Conservation (phyloP, 2,797 vertebrate genomes). For the Crenichthys baileyi region DNA sequence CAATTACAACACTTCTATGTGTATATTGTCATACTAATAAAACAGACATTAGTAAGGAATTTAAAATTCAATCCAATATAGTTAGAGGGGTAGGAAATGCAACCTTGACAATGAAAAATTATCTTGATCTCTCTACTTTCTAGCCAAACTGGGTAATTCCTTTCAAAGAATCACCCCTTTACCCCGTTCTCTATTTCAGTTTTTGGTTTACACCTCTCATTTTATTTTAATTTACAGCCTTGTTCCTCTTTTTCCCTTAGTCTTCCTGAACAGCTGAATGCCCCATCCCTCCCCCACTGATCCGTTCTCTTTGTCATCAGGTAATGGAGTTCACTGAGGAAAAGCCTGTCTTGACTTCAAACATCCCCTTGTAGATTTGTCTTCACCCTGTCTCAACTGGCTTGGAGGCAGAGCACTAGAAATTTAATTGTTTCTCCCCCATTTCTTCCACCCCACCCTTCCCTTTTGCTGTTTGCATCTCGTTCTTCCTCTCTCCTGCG, state of each 20-base stretch:
- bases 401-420: conserved; percentile 49
- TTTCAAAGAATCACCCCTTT: conserved; percentile 38
- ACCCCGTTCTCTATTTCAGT: conserved; percentile 38
- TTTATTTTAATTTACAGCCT: conserved; percentile 69
- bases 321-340: conserved; percentile 67
- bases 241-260: conserved; percentile 44
- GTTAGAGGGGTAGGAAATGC: conserved; percentile 39
- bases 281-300: conserved; percentile 19
- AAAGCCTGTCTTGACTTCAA: conserved; percentile 79
- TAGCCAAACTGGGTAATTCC: conserved; percentile 21
- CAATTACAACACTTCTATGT: conserved; percentile 53
- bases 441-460: conserved; percentile 16
- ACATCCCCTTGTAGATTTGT: conserved; percentile 69
- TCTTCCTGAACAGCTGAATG: conserved; percentile 26
- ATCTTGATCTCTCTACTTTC: conserved; percentile 13
- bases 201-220: conserved; percentile 34
- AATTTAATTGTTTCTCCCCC: conserved; percentile 42
- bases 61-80: conserved; percentile 60
- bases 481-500: conserved; percentile 25
- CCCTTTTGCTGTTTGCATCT: conserved; percentile 34
- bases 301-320: conserved; percentile 64
- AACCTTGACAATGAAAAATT: conserved; percentile 41
- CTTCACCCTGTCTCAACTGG: conserved; percentile 55
- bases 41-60: conserved; percentile 50
- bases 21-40: conserved; percentile 51